Evolutionary conservation across 2,113 vertebrate genomes (phyloP), one percentile per base, ranked within the genome.

Genomic region (Gymnorhina tibicen): DNA sequence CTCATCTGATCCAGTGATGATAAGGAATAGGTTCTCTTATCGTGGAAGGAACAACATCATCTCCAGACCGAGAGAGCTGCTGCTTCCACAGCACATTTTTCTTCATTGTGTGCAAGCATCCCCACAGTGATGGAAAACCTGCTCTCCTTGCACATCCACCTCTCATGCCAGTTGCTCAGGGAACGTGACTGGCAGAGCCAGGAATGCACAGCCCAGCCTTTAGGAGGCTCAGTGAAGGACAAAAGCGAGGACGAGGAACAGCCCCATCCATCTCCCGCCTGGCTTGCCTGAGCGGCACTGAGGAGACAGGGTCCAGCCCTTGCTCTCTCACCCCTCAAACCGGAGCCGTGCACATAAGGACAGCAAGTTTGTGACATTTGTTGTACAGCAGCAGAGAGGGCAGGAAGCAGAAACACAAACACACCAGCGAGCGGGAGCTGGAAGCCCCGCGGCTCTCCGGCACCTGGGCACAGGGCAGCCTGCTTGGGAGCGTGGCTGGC

Each of bases 241-340:
- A 87, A 53, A 64, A 76, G 44, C 0, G 0, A 39, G 53, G 70
- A 52, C 58, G n/a, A 58, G 68, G 23, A 86, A 55, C 46, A 30
- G 35, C 21, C 8, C 27, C 67, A 53, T 60, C 37, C 67, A 66
- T n/a, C 59, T 80, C 47, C 16, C 0, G 1, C 32, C 37, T 41
- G 74, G 39, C 16, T 78, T 3, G 1, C 1, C 0, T 3, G 47
- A 75, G 58, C 1, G 1, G n/a, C 46, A 37, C 27, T 0, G 1
- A 39, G 49, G 24, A 52, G 44, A 78, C 11, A 3, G 22, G 3
- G 10, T 33, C 13, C 42, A 18, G 52, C 35, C 33, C 49, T 81
- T 41, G 35, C 66, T 52, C 41, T 46, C 66, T 72, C 3, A 1
- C 30, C 49, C 67, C 14, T n/a, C 63, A 22, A 56, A 41, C 21